Conservation (phyloP, 2,113 vertebrate species). For the Saccopteryx bilineata region DNA sequence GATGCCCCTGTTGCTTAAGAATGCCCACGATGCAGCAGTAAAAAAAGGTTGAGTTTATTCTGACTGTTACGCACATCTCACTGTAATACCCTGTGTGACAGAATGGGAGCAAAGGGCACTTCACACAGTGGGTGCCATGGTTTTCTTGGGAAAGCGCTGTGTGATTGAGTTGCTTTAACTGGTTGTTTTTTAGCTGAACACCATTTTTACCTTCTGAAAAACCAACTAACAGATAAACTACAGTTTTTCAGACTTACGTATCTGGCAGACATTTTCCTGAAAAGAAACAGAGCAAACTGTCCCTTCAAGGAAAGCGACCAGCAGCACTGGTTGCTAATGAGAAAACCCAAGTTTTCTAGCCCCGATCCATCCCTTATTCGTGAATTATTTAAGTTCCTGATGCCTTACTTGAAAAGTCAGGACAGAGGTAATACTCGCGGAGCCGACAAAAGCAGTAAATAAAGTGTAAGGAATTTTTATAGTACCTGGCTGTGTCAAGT, state of each 20-base stretch:
- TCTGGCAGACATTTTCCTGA: conserved; percentile 41
- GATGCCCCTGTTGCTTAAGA: neutral
- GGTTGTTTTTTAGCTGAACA: neutral
- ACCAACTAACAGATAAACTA: neutral
- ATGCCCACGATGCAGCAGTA: neutral
- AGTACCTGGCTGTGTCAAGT: neutral
- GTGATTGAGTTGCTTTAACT: neutral
- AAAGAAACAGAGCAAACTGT: conserved; percentile 9
- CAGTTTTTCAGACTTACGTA: neutral
- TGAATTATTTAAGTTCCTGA: neutral
- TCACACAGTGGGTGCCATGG: neutral
- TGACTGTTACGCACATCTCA: neutral
- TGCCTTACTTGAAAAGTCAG: neutral
- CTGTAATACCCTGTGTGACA: neutral
- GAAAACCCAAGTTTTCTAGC: neutral
- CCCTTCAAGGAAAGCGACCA: neutral
- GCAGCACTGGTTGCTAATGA: neutral
- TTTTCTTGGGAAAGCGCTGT: neutral
- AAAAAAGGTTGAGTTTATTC: neutral
- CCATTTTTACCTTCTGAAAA: neutral
- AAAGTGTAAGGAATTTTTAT: neutral
- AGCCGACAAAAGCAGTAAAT: neutral
- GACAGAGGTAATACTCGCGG: neutral
- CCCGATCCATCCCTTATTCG: neutral
- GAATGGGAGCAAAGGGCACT: neutral